Conservation (phyloP, 2,113 vertebrate species). For the Aphyosemion australe region DNA sequence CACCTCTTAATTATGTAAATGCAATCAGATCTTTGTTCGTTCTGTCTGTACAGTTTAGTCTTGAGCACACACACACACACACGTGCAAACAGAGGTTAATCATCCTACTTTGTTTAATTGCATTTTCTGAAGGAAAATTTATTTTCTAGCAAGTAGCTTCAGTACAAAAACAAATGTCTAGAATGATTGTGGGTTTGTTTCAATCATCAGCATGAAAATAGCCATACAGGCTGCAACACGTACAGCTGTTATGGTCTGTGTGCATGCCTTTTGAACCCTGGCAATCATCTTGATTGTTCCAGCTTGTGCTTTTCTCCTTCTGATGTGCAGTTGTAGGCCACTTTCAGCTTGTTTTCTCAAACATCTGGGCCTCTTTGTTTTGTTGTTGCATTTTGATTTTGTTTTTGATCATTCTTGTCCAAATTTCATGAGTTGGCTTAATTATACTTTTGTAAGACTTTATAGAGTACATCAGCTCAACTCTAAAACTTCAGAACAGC, state of each 20-base stretch:
- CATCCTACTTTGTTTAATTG: not conserved
- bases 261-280: not conserved
- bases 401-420: not conserved
- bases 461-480: not conserved
- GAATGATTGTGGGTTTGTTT: not conserved
- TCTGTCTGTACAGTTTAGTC: not conserved
- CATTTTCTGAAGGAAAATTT: not conserved
- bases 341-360: not conserved
- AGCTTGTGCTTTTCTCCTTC: not conserved
- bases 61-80: too few species aligned
- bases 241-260: not conserved
- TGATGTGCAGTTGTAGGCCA: not conserved
- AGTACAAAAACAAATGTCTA: not conserved
- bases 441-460: not conserved
- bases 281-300: not conserved
- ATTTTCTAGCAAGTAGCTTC: not conserved
- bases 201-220: not conserved
- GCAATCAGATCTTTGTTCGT: not conserved
- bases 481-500: too few species aligned
- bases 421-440: not conserved
- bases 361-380: not conserved
- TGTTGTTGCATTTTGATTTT: not conserved
- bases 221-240: not conserved
- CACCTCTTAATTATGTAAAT: constrained; percentile 46
- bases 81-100: not conserved